Evolutionary conservation across 2,888 invertebrate genomes (phyloP).

Genomic region (Tromatobia lineatoria): DNA sequence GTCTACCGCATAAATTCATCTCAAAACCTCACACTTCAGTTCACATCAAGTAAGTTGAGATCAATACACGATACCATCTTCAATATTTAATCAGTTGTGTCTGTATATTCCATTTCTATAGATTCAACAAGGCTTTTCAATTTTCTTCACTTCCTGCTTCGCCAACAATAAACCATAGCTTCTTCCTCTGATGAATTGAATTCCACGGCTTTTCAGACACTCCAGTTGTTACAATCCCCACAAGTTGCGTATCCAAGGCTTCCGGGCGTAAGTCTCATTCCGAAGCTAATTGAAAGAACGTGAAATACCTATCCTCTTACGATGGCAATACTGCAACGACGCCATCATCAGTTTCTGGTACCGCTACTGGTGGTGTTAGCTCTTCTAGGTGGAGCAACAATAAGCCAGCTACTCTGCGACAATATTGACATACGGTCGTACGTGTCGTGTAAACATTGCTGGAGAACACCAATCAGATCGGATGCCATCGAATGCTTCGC

Average conservation of each 20-base stretch:
- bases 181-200: background rate
- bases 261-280: conserved; percentile 35
- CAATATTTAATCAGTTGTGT: conserved; percentile 34
- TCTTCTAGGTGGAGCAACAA: conserved; percentile 26
- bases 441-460: conserved; percentile 39
- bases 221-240: conserved; percentile 1
- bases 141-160: background rate
- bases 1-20: background rate
- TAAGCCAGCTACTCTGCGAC: conserved; percentile 38
- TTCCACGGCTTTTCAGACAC: background rate
- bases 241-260: conserved; percentile 16
- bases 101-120: background rate
- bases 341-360: background rate
- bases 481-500: background rate
- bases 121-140: background rate
- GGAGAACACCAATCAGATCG: conserved; percentile 39
- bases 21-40: background rate
- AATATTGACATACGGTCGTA: conserved; percentile 56
- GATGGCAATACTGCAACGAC: background rate
- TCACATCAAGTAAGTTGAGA: background rate
- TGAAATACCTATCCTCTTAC: conserved; percentile 4
- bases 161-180: conserved; percentile 1
- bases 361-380: background rate
- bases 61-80: background rate
- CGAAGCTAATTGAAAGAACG: conserved; percentile 49